A percentile compares a stretch with the other conserved stretches of the same genome.
phyloP scores from a whole-genome alignment of 92 coral and sea anemone genomes.

The Plumapathes pennacea region DNA sequence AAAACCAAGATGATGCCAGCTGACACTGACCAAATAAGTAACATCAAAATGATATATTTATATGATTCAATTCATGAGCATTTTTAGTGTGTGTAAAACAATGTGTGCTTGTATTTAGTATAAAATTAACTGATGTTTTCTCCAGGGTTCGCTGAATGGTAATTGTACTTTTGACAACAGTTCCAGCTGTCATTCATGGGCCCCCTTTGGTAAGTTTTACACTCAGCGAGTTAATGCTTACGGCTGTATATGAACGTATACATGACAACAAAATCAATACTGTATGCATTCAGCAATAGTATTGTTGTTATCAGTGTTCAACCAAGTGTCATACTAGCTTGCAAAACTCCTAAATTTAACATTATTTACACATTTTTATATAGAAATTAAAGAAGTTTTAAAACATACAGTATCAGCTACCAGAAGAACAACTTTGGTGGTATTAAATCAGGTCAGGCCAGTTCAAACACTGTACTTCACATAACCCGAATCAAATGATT shows the following conservation, averaged over 20 bases:
- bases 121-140: not conserved
- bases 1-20: not conserved
- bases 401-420: too few species aligned
- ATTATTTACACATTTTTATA: too few species aligned
- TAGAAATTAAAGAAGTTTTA: too few species aligned
- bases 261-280: not conserved
- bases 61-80: not conserved
- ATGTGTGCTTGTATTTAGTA: not conserved
- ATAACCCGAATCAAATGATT: too few species aligned
- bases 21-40: not conserved
- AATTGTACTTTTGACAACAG: constrained; percentile 21
- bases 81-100: not conserved
- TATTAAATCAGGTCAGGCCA: too few species aligned
- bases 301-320: not conserved
- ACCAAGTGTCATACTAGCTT: not conserved
- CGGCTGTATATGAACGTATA: not conserved
- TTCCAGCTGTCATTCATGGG: constrained; percentile 77
- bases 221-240: not conserved
- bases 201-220: constrained; percentile 80
- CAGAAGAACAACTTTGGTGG: too few species aligned
- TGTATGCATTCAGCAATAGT: not conserved
- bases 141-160: constrained; percentile 45
- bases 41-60: not conserved
- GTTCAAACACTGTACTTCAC: too few species aligned
- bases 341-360: too few species aligned